Evolutionary conservation across 2,113 vertebrate genomes (phyloP), one percentile per base, ranked within the genome.

Genomic region (Datnioides undecimradiatus): DNA sequence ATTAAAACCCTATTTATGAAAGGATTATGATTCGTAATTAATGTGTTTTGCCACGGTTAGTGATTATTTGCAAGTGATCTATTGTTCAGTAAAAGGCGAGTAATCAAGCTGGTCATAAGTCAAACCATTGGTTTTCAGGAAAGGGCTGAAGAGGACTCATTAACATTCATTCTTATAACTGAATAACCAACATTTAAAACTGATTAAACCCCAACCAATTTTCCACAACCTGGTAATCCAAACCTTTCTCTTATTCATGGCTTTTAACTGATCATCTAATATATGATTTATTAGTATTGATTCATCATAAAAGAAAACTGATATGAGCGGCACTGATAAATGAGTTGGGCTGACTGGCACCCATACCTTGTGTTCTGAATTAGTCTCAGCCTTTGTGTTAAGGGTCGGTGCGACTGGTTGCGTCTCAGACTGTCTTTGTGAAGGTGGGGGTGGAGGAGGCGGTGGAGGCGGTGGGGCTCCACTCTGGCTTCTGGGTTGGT

Each of bases 311-410:
- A n/a, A n/a, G n/a, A n/a, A n/a, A n/a, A n/a, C n/a, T n/a, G 57
- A 68, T 65, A 5, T 29, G 6, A 33, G 31, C n/a, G 1, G 1
- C 23, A 21, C 25, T 38, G 43, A 59, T 48, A 2, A 9, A 67
- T 57, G 16, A 65, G 21, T 49, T 21, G 38, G 16, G 9, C 49
- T 40, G 60, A 59, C 16, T 38, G 27, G 45, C 14, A 3, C 17
- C 12, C 64, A 5, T 84, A 93, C 88, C 90, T 87, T 87, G 6
- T 49, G 84, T 27, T 89, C 80, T 43, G 81, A 75, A 2, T 40
- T 10, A 6, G 87, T 68, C 84, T 80, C 68, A 0, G 54, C 11
- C 48, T 23, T 68, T 36, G 10, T 83, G 19, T 86, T n/a, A 3
- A 5, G 5, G 12, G 66, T 74, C 16, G 80, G 48, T 17, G 78